Conservation (phyloP, 2,888 invertebrate genomes). For the Cryptops parisi region DNA sequence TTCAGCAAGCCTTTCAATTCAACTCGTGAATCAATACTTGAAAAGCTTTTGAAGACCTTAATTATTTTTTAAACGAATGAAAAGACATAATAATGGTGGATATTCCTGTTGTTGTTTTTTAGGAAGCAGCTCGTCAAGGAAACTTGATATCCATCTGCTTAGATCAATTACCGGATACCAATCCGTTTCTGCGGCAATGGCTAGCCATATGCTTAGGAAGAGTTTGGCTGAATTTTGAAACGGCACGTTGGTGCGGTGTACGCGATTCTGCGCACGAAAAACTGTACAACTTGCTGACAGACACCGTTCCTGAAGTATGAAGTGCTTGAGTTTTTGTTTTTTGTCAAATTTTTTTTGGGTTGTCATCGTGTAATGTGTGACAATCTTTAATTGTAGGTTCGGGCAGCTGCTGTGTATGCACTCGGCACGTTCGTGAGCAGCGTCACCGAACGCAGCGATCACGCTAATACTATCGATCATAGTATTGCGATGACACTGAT, state of each 20-base stretch:
- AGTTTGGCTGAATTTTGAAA: slow-evolving; percentile 77
- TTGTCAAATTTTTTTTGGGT: background rate
- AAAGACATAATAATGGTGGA: background rate
- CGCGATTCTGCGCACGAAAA: slow-evolving; percentile 95
- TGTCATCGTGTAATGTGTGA: background rate
- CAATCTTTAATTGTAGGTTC: slow-evolving; percentile 41
- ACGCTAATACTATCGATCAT: slow-evolving; percentile 87
- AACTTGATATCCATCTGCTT: slow-evolving; percentile 81
- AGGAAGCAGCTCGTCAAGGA: slow-evolving; percentile 73
- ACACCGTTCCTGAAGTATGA: slow-evolving; percentile 74
- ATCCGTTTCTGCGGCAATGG: slow-evolving; percentile 48
- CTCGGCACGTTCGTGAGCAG: slow-evolving; percentile 85
- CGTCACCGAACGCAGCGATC: slow-evolving; percentile 68
- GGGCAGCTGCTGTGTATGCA: slow-evolving; percentile 88
- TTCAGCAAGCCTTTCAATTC: too few relatives aligned
- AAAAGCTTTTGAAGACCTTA: too few relatives aligned
- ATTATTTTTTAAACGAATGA: too few relatives aligned
- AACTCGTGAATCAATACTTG: too few relatives aligned
- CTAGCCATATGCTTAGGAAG: slow-evolving; percentile 79
- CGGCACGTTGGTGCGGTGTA: slow-evolving; percentile 87
- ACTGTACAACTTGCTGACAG: slow-evolving; percentile 60
- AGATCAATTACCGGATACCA: slow-evolving; percentile 62
- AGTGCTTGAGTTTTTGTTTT: background rate
- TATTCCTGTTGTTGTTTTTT: slow-evolving; percentile 13
- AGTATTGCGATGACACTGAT: slow-evolving; percentile 77